Evolutionary conservation across 2,888 invertebrate genomes (phyloP), one percentile per base, ranked within the genome.

Genomic region (Stenchaetothrips biformis): DNA sequence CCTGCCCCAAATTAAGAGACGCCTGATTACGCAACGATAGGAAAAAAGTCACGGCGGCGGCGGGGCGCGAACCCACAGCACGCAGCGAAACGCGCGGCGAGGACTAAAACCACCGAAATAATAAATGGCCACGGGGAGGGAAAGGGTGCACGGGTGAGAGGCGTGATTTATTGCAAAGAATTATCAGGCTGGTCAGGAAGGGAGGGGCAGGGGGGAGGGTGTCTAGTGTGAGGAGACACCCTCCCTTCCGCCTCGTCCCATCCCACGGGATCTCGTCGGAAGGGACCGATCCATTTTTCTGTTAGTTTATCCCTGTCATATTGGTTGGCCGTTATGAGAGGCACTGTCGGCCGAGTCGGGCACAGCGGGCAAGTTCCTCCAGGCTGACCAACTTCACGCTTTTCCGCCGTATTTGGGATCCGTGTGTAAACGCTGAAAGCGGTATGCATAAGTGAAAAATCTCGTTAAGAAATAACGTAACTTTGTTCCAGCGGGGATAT

Each of bases 121-220:
- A 59, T 59, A 59, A 59, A 59, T 59, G 59, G 59, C 59, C 59
- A 59, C 18, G 16, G 82, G 82, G 82, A 83, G 78, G 80, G 67
- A 48, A 77, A 18, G 77, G 67, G 62, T 77, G 67, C 37, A 77
- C 13, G 62, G 80, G 77, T 77, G 77, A 77, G 48, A 48, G 48
- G 80, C 11, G 48, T 77, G 53, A 53, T 77, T 48, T 67, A 48
- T n/a, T 7, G 25, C 67, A 74, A 74, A 74, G 67, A 74, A 74
- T 74, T 74, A 74, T 74, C 67, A 74, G 67, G 67, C 67, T 74
- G 67, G 78, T 78, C 47, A 77, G 78, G 77, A 25, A 82, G 82
- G 83, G 82, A 53, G 78, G 81, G 82, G 82, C 82, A 82, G 83
- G 82, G 82, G 81, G 79, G 82, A 81, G 80, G 80, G 81, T 81